Percentiles rank a stretch among this genome's conserved stretches.
Conservation (phyloP, 2,797 vertebrate species). For the Phoeniculus purpureus region DNA sequence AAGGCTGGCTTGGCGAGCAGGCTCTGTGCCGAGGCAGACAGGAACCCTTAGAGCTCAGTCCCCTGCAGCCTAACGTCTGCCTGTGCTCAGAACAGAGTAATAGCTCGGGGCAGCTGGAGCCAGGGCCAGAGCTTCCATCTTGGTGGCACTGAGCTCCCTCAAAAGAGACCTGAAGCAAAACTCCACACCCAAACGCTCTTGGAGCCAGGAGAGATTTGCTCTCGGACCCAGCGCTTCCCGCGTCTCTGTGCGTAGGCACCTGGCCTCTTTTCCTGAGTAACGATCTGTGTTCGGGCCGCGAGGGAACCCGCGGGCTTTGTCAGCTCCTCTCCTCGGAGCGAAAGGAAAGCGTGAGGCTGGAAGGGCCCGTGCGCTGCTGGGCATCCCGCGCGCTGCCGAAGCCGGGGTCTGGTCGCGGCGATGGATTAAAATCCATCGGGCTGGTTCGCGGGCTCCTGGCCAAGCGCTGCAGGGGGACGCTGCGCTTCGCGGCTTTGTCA, state of each 20-base stretch:
- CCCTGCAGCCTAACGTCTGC: not conserved
- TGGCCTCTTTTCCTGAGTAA: not conserved
- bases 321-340: conserved; percentile 10
- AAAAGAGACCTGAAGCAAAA: not conserved
- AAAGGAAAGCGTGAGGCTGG: conserved; percentile 22
- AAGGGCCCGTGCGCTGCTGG: conserved; percentile 36
- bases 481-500: not conserved
- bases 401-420: conserved; percentile 59
- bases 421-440: conserved; percentile 71
- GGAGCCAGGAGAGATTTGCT: not conserved
- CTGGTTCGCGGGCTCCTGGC: conserved; percentile 66
- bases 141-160: not conserved
- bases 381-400: conserved; percentile 1
- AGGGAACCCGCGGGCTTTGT: not conserved
- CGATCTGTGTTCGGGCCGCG: not conserved
- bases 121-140: not conserved
- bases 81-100: not conserved
- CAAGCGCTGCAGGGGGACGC: conserved; percentile 44
- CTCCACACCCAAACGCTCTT: not conserved
- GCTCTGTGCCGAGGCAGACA: not conserved
- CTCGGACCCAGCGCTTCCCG: no score
- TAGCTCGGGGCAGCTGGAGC: not conserved
- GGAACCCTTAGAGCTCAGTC: not conserved
- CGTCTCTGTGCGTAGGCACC: not conserved
- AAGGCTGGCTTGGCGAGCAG: no score